These are phyloP conservation scores for Burhinus oedicnemus DNA, from an alignment of 2,113 vertebrate species.

Conservation along the genomic window DNA sequence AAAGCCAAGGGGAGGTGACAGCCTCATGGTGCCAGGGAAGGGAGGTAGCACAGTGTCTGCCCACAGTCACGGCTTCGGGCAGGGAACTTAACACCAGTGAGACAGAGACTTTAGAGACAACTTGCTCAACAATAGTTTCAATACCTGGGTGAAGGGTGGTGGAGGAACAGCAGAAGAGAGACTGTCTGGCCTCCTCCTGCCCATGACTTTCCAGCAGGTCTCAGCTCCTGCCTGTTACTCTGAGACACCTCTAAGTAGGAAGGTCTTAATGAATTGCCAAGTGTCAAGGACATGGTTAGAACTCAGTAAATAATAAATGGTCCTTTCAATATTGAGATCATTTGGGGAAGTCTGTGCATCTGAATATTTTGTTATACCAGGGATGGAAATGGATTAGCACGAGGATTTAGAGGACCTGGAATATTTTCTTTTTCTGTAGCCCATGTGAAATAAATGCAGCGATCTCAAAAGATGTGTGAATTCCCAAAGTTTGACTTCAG, in stretches of 20 bases:
- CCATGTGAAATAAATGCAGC: not conserved
- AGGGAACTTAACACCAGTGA: not conserved
- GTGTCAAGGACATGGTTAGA: not conserved
- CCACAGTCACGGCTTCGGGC: not conserved
- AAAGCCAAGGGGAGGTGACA: not conserved
- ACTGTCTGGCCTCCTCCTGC: not conserved
- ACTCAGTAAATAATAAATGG: constrained; percentile 14
- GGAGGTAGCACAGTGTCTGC: not conserved
- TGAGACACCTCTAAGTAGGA: not conserved
- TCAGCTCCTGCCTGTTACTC: not conserved
- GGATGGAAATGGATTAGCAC: not conserved
- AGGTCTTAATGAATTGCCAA: not conserved
- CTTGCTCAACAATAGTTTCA: not conserved
- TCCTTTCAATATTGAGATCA: not conserved
- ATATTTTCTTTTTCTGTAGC: not conserved
- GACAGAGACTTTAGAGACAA: not conserved
- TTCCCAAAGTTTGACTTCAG: not conserved
- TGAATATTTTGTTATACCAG: not conserved
- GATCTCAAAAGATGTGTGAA: not conserved
- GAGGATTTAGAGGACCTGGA: not conserved
- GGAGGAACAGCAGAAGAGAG: not conserved
- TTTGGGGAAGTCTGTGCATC: not conserved
- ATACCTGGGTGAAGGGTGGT: not conserved
- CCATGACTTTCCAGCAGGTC: not conserved
- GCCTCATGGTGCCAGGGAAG: not conserved